Conservation (phyloP, 2,888 invertebrate genomes). For the Stictocephala bisonia region DNA sequence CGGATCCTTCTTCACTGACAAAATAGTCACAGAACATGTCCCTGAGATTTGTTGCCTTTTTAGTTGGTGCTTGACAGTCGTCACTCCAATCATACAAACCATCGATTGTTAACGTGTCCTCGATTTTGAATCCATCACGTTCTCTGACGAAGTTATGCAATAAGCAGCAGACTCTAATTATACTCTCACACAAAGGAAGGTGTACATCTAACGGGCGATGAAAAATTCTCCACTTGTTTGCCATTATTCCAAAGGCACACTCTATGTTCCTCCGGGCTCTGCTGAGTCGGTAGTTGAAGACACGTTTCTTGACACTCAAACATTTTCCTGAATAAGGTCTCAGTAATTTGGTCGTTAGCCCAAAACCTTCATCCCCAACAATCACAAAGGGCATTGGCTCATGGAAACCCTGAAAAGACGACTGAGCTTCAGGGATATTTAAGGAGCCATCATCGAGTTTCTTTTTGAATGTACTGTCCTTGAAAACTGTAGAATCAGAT, state of each 20-base stretch:
- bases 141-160: too few species aligned
- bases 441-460: neutral
- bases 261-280: constrained; percentile 56
- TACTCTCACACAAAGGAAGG: constrained; percentile 17
- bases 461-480: constrained; percentile 9
- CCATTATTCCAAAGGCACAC: constrained; percentile 55
- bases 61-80: constrained; percentile 3
- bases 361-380: constrained; percentile 55
- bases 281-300: constrained; percentile 57
- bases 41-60: constrained; percentile 49
- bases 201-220: constrained; percentile 56
- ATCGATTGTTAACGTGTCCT: constrained; percentile 34
- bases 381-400: constrained; percentile 47
- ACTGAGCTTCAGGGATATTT: constrained; percentile 25
- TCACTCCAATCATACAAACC: constrained; percentile 47
- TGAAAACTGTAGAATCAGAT: constrained; percentile 21
- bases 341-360: constrained; percentile 42
- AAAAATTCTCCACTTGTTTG: constrained; percentile 51
- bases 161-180: too few species aligned
- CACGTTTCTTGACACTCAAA: constrained; percentile 49
- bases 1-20: constrained; percentile 42
- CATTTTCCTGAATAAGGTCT: constrained; percentile 51
- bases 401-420: neutral
- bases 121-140: too few species aligned
- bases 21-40: constrained; percentile 49